phyloP scores from a whole-genome alignment of 2,888 invertebrate species.

The Rhopalosiphum nymphaeae region DNA sequence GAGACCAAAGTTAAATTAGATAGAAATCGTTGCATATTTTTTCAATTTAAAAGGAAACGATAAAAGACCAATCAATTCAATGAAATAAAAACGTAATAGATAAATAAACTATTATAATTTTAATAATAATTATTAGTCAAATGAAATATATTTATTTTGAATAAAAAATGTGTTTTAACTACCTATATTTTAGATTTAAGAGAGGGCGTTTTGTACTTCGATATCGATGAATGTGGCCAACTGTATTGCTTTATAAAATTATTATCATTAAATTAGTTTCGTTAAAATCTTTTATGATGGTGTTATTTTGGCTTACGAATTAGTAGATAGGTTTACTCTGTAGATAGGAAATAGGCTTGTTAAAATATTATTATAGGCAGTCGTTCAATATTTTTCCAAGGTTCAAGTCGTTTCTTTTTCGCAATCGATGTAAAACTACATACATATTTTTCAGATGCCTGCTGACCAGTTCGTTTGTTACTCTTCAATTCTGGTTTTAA shows the following conservation, averaged over 20 bases:
- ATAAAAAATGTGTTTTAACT: neutral
- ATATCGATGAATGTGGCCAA: neutral
- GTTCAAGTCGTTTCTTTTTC: neutral
- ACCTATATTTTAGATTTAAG: neutral
- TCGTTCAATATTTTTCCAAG: neutral
- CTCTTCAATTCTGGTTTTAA: slow-evolving; percentile 28
- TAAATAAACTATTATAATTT: neutral
- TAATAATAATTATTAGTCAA: neutral
- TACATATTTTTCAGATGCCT: slow-evolving; percentile 25
- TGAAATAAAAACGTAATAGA: neutral
- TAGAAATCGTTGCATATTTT: neutral
- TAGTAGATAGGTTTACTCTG: neutral
- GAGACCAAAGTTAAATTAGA: neutral
- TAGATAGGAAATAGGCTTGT: neutral
- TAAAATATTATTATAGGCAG: neutral
- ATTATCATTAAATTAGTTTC: neutral
- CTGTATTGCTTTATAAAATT: neutral
- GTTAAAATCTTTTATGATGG: neutral
- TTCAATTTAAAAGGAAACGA: neutral
- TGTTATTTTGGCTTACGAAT: neutral
- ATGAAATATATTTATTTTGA: neutral
- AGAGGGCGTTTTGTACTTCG: neutral
- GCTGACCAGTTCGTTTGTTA: neutral
- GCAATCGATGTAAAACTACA: neutral
- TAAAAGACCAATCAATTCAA: neutral